phyloP scores from a whole-genome alignment of 2,113 vertebrate species.

The Sciurus niger region DNA sequence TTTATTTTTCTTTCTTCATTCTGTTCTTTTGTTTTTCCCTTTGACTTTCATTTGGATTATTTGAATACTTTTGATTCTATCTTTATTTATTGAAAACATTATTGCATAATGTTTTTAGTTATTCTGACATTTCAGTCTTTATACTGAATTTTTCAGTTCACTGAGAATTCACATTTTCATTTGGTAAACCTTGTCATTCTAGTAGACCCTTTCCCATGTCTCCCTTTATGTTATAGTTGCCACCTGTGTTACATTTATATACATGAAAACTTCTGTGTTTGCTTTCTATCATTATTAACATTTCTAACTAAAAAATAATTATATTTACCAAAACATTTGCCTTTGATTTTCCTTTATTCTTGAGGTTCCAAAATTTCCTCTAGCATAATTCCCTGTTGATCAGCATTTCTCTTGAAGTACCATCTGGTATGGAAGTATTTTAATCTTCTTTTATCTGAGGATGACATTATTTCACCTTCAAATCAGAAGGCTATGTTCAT shows the following conservation, averaged over 20 bases:
- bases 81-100: not conserved
- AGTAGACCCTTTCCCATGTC: not conserved
- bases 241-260: not conserved
- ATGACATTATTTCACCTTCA: not conserved
- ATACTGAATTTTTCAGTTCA: not conserved
- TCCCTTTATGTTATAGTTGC: not conserved
- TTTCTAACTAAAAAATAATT: not conserved
- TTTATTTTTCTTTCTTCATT: not conserved
- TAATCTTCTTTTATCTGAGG: not conserved
- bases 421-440: not conserved
- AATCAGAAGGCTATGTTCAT: not conserved
- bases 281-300: not conserved
- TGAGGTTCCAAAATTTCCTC: not conserved
- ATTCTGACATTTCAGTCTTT: not conserved
- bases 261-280: not conserved
- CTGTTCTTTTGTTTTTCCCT: constrained; percentile 27
- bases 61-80: not conserved
- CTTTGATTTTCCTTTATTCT: not conserved
- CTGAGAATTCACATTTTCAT: not conserved
- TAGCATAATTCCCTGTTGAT: not conserved
- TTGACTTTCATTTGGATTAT: not conserved
- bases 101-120: not conserved
- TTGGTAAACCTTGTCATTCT: not conserved
- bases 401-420: not conserved
- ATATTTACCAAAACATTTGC: not conserved